Percentiles rank a stretch among this genome's conserved stretches.
These are phyloP conservation scores for Caenorhabditis imperialis DNA, from an alignment of 2,888 invertebrate genomes.

Conservation along the genomic window DNA sequence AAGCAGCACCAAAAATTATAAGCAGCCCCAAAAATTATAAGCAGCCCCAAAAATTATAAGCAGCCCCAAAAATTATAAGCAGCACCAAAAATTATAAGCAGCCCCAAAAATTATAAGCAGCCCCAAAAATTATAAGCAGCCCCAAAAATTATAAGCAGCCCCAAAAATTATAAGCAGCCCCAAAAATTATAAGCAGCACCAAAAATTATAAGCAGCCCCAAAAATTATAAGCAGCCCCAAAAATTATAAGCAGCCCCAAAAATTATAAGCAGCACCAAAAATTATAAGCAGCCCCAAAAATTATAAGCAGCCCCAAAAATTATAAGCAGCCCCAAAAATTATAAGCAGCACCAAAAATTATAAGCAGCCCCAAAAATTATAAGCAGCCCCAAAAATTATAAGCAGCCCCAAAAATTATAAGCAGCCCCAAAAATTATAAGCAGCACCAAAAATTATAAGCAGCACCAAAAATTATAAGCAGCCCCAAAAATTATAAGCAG, in stretches of 20 bases:
- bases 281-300: too few species aligned
- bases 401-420: background rate
- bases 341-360: background rate
- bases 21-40: background rate
- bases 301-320: slow-evolving; percentile 1
- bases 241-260: too few species aligned
- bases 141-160: slow-evolving; percentile 3
- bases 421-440: too few species aligned
- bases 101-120: background rate
- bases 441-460: too few species aligned
- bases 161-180: too few species aligned
- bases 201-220: too few species aligned
- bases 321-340: too few species aligned
- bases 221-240: slow-evolving; percentile 3
- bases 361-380: too few species aligned
- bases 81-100: slow-evolving; percentile 4
- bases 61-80: too few species aligned
- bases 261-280: background rate
- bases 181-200: background rate
- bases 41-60: too few species aligned
- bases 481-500: background rate
- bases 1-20: slow-evolving; percentile 4
- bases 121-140: too few species aligned
- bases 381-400: slow-evolving; percentile 4
- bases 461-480: slow-evolving; percentile 4